phyloP scores from a whole-genome alignment of 2,888 invertebrate genomes.

The Molanna angustata region DNA sequence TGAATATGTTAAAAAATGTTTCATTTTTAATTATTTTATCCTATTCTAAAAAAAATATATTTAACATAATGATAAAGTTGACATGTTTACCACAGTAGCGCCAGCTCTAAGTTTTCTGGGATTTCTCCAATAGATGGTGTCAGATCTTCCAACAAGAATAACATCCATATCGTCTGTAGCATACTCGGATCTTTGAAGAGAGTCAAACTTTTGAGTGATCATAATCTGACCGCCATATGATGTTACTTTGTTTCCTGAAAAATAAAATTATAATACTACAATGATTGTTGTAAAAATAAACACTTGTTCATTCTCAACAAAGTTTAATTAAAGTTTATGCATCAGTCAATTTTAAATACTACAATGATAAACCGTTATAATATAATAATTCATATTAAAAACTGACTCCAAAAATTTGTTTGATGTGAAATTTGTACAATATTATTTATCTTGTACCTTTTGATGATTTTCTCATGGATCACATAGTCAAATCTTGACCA shows the following conservation, averaged over 20 bases:
- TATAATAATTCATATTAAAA: too few relatives aligned
- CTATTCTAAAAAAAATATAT: too few relatives aligned
- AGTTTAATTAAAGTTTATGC: too few relatives aligned
- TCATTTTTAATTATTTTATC: too few relatives aligned
- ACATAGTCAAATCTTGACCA: too few relatives aligned
- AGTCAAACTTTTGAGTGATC: conserved; percentile 68
- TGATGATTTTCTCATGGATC: too few relatives aligned
- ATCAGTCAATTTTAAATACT: not conserved
- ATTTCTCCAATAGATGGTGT: conserved; percentile 74
- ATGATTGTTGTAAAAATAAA: not conserved
- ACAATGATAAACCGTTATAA: too few relatives aligned
- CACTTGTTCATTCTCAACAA: too few relatives aligned
- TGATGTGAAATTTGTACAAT: too few relatives aligned
- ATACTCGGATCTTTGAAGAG: conserved; percentile 47
- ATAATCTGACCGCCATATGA: conserved; percentile 85
- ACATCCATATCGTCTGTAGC: conserved; percentile 73
- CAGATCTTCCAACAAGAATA: conserved; percentile 74
- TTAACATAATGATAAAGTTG: not conserved
- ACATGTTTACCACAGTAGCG: conserved; percentile 56
- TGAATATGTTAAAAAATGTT: too few relatives aligned
- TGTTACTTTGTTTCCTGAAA: conserved; percentile 67
- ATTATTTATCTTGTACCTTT: too few relatives aligned
- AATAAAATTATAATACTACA: conserved; percentile 5
- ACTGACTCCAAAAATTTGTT: too few relatives aligned
- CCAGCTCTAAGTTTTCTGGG: conserved; percentile 56